Conservation (phyloP, 2,888 invertebrate genomes). For the Aleiodes testaceus region DNA sequence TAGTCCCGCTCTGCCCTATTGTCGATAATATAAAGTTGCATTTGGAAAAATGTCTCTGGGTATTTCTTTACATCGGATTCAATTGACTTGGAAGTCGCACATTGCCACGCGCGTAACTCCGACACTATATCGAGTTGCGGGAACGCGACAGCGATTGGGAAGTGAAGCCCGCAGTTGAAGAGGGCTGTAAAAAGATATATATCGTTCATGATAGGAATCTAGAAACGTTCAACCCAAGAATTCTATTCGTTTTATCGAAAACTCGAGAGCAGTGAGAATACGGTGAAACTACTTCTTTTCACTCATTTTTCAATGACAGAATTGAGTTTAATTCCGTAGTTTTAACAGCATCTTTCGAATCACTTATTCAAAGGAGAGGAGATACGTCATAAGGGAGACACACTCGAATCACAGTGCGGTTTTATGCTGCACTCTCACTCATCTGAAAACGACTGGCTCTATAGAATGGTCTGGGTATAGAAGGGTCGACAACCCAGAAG, state of each 20-base stretch:
- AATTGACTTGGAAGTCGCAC: conserved; percentile 2
- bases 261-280: no score
- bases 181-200: background rate
- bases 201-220: no score
- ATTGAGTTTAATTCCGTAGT: background rate
- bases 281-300: no score
- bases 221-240: no score
- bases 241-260: no score
- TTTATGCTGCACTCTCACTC: background rate
- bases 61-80: background rate
- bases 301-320: no score
- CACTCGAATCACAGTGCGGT: conserved; percentile 21
- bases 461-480: conserved; percentile 3
- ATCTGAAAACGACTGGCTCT: conserved; percentile 17
- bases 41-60: background rate
- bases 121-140: background rate
- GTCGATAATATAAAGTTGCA: no score
- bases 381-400: conserved; percentile 32
- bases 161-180: background rate
- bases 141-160: background rate
- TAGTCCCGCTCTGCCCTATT: no score
- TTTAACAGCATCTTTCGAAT: background rate
- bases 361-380: conserved; percentile 20
- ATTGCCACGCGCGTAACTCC: background rate
- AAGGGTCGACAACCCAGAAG: conserved; percentile 15